Evolutionary conservation across 2,888 invertebrate species (phyloP).

Genomic region (Pseudeuparius sepicola): DNA sequence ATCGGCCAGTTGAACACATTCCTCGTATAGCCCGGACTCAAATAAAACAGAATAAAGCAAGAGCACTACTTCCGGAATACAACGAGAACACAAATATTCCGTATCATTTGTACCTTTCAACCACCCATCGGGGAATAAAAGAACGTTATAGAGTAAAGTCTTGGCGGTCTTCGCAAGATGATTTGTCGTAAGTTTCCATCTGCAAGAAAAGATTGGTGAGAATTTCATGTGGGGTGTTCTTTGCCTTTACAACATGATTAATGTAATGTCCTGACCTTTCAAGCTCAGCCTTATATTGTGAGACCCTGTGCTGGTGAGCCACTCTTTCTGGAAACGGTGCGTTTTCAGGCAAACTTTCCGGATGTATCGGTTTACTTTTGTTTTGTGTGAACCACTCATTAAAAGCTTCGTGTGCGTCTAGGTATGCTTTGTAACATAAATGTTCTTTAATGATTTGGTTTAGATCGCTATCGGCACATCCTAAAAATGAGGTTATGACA

Average conservation of each 20-base stretch:
- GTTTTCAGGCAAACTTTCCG: slow-evolving; percentile 47
- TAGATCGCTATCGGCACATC: slow-evolving; percentile 32
- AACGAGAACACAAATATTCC: slow-evolving; percentile 60
- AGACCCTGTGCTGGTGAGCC: slow-evolving; percentile 74
- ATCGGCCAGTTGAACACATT: slow-evolving; percentile 70
- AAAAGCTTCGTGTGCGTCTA: slow-evolving; percentile 80
- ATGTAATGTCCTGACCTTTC: slow-evolving; percentile 50
- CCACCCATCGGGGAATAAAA: slow-evolving; percentile 88
- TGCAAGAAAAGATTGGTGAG: slow-evolving; percentile 14
- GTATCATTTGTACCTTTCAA: slow-evolving; percentile 56
- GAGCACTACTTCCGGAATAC: slow-evolving; percentile 73
- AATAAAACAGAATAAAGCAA: slow-evolving; percentile 71
- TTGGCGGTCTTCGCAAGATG: slow-evolving; percentile 55
- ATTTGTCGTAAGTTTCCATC: slow-evolving; percentile 41
- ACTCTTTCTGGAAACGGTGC: slow-evolving; percentile 80
- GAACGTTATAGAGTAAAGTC: slow-evolving; percentile 71
- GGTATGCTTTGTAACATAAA: slow-evolving; percentile 77
- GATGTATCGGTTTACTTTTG: slow-evolving; percentile 65
- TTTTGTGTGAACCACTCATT: slow-evolving; percentile 81
- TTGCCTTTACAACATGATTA: no score
- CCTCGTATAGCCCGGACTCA: slow-evolving; percentile 63
- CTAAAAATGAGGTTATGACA: no score
- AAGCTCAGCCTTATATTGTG: slow-evolving; percentile 68
- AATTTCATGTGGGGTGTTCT: no score
- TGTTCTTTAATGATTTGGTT: slow-evolving; percentile 62